Base-by-base conservation (phyloP, 2,113 vertebrate species). In the Sebastes fasciatus region DNA sequence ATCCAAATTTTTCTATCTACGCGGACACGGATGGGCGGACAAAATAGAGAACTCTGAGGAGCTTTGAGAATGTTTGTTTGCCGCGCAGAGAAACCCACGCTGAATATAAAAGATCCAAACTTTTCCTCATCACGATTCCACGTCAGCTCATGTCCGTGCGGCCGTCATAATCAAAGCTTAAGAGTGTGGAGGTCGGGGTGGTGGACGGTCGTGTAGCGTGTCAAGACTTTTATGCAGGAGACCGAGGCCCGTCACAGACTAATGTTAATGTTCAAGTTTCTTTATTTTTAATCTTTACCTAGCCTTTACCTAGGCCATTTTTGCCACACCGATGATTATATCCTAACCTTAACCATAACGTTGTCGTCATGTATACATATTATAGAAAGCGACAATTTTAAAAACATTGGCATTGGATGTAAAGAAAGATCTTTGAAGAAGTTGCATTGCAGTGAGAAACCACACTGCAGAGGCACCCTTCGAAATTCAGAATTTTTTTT, bases 401-500 rank as follows among this genome's bases (percentile, higher is more conserved):
- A 16, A 34, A 61, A 61, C 26, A 8, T 17, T 62, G 60, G 26
- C 26, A 17, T 17, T 40, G 16, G 34, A 34, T 4, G 3, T 34
- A 34, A 34, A 34, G 34, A 34, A 34, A 52, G 5, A 40, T 34
- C 48, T 67, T 54, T 67, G 48, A 54, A 57, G 46, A 68, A 23
- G 68, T 77, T 77, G 68, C 21, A 58, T 16, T 68, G 23, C 2
- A 66, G 12, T 61, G 17, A 51, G 52, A 63, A 4, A 5, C n/a
- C 23, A 69, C 58, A 67, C 26, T 80, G 83, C 69, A 78, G 84
- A 77, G 73, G 72, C 69, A 72, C n/a, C 46, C 34, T 42, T 66
- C 46, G 43, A 74, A 81, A 42, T 4, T 43, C 3, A 10, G 42
- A 52, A n/a, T n/a, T 6, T 2, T 14, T 7, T 7, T 51, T 70